Evolutionary conservation across 2,797 vertebrate species (phyloP).

Genomic region (Serranus cabrilla): DNA sequence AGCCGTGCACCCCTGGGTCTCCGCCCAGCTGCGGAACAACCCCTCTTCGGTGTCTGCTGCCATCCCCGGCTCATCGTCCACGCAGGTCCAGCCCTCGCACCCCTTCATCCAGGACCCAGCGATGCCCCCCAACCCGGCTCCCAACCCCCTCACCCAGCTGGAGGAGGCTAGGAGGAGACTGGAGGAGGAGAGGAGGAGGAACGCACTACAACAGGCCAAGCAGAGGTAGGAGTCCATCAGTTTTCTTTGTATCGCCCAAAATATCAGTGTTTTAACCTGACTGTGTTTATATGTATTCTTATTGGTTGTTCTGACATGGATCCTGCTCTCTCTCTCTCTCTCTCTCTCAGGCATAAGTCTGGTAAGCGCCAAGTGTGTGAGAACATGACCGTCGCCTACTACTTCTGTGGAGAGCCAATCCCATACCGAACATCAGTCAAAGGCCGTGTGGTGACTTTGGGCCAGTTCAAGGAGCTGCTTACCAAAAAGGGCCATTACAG

Average conservation of each 20-base stretch:
- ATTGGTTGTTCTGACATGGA: background rate
- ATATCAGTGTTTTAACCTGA: background rate
- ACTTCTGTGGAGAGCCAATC: constrained; percentile 96
- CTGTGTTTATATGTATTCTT: background rate
- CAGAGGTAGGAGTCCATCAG: constrained; percentile 86
- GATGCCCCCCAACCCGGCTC: constrained; percentile 96
- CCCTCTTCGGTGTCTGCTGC: constrained; percentile 70
- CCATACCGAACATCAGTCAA: constrained; percentile 95
- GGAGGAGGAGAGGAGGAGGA: constrained; percentile 93
- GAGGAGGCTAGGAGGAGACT: constrained; percentile 93
- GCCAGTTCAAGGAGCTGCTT: constrained; percentile 98
- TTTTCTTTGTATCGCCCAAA: background rate
- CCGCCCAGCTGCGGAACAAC: constrained; percentile 92
- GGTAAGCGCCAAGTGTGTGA: constrained; percentile 90
- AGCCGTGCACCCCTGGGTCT: constrained; percentile 93
- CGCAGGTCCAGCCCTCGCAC: constrained; percentile 93
- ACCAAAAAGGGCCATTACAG: constrained; percentile 98
- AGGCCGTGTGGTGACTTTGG: constrained; percentile 92
- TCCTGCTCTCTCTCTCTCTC: background rate
- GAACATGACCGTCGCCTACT: constrained; percentile 95
- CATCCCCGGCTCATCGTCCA: constrained; percentile 64
- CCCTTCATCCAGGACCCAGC: constrained; percentile 97
- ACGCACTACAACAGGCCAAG: constrained; percentile 87
- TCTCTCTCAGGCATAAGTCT: constrained; percentile 87
- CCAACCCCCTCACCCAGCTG: constrained; percentile 95